Conservation (phyloP, 2,113 vertebrate species). For the Eulemur rufifrons region DNA sequence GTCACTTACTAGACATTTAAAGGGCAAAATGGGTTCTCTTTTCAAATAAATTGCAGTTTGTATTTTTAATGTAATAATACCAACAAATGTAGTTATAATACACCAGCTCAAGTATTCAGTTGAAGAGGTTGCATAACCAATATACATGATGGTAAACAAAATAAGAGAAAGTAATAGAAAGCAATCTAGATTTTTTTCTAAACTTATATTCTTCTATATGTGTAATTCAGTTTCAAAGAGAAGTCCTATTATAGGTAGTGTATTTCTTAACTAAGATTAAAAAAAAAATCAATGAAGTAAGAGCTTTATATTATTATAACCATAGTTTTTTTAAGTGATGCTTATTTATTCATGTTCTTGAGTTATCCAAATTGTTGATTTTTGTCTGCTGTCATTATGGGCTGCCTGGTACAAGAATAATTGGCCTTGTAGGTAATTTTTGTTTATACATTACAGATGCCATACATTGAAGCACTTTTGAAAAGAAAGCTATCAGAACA, state of each 20-base stretch:
- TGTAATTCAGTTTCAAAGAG: not conserved
- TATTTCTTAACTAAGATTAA: conserved; percentile 4
- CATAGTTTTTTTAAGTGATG: not conserved
- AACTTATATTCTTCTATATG: not conserved
- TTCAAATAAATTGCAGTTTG: conserved; percentile 18
- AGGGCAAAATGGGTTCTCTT: not conserved
- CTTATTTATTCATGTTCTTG: not conserved
- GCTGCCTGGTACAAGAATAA: not conserved
- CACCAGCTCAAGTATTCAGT: not conserved
- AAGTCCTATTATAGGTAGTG: not conserved
- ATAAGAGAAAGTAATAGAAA: conserved; percentile 23
- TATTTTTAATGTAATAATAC: conserved; percentile 30
- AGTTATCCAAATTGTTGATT: conserved; percentile 6
- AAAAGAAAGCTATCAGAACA: conserved; percentile 81
- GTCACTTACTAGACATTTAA: not conserved
- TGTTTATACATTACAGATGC: conserved; percentile 83
- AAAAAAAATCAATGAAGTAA: not conserved
- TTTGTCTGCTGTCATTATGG: not conserved
- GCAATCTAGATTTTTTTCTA: not conserved
- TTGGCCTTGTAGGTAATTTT: conserved; percentile 30
- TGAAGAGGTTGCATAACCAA: not conserved
- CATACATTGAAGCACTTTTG: conserved; percentile 82
- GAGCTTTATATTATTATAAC: not conserved
- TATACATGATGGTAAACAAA: not conserved
- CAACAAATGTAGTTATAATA: conserved; percentile 1